A percentile compares a stretch with the other conserved stretches of the same genome.
phyloP scores from a whole-genome alignment of 2,888 invertebrate genomes.

The Hedychridium roseum region DNA sequence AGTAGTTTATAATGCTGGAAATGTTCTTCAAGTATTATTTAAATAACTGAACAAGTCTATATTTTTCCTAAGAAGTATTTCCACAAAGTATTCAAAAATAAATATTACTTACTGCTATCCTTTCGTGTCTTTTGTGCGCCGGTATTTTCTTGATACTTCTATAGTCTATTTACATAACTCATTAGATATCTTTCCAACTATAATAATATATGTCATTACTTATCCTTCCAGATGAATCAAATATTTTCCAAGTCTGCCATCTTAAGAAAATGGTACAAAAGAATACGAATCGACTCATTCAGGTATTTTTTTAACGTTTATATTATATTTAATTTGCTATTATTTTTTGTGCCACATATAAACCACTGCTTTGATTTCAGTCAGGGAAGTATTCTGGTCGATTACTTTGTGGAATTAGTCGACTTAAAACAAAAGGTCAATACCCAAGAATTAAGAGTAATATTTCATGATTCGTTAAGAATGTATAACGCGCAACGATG shows the following conservation, averaged over 20 bases:
- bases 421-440: constrained; percentile 70
- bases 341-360: constrained; percentile 3
- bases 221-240: constrained; percentile 76
- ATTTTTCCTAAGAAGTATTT: no score
- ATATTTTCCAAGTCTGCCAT: constrained; percentile 80
- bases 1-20: no score
- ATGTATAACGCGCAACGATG: constrained; percentile 67
- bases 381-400: constrained; percentile 86
- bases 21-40: no score
- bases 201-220: not conserved
- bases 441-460: constrained; percentile 65
- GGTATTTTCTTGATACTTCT: no score
- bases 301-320: constrained; percentile 61
- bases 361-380: constrained; percentile 62
- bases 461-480: constrained; percentile 72
- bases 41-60: no score
- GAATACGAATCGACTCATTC: constrained; percentile 86
- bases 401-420: constrained; percentile 85
- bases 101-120: no score
- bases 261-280: constrained; percentile 83
- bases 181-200: no score
- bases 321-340: constrained; percentile 4
- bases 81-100: no score
- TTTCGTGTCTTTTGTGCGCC: no score
- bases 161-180: no score